phyloP scores from a whole-genome alignment of 1,140 invertebrate genomes.

The Varroa destructor region DNA sequence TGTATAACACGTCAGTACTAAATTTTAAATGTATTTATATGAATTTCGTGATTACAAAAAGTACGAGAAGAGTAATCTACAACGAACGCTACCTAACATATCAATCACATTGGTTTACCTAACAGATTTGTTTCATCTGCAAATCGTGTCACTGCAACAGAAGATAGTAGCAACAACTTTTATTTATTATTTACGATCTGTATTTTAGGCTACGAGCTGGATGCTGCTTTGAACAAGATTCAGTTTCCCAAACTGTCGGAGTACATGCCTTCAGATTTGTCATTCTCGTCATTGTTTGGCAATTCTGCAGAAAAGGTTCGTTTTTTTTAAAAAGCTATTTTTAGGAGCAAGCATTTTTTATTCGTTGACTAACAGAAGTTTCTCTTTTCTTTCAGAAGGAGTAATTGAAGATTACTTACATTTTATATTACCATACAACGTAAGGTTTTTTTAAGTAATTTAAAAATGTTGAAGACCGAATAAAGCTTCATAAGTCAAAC shows the following conservation, averaged over 20 bases:
- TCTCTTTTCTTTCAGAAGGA: conserved; percentile 19
- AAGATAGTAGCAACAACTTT: not conserved
- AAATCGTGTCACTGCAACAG: too few relatives aligned
- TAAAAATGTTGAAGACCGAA: too few relatives aligned
- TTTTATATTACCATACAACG: not conserved
- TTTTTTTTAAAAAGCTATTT: not conserved
- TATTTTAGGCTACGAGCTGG: conserved; percentile 2
- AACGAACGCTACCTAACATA: too few relatives aligned
- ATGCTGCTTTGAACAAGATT: not conserved
- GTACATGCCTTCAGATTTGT: not conserved
- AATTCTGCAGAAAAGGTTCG: not conserved
- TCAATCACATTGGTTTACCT: too few relatives aligned
- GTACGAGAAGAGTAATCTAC: too few relatives aligned
- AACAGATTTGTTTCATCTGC: too few relatives aligned
- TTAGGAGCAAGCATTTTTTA: not conserved
- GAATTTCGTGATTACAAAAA: too few relatives aligned
- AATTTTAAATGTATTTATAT: too few relatives aligned
- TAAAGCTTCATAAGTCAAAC: too few relatives aligned
- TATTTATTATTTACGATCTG: not conserved
- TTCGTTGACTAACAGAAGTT: not conserved
- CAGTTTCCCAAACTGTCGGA: not conserved
- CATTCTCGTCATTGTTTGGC: not conserved
- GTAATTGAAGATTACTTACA: not conserved
- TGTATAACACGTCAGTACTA: too few relatives aligned
- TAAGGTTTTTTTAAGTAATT: too few relatives aligned